Evolutionary conservation across 2,113 vertebrate species (phyloP).

Genomic region (Sapayoa aenigma): DNA sequence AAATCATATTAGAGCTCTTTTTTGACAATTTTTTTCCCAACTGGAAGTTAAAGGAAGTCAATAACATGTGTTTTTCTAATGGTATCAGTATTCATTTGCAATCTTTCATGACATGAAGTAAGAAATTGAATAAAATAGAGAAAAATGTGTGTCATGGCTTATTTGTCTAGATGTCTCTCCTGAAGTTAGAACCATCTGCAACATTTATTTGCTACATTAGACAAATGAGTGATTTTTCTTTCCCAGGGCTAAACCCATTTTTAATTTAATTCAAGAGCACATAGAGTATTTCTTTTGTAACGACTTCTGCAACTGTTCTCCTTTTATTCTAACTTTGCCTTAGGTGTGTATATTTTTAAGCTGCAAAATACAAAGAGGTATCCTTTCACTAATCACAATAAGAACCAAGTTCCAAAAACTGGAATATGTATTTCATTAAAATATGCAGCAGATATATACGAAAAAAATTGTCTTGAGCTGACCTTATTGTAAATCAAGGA

Average conservation of each 20-base stretch:
- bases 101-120: background rate
- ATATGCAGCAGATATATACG: background rate
- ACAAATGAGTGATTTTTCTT: conserved; percentile 37
- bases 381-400: background rate
- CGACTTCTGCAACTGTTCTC: background rate
- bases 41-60: background rate
- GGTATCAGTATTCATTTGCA: background rate
- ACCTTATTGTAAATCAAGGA: too few species aligned
- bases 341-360: background rate
- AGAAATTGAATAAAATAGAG: conserved; percentile 9
- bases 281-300: background rate
- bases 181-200: conserved; percentile 29
- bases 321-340: background rate
- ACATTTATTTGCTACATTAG: conserved; percentile 30
- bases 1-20: background rate
- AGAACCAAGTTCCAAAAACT: background rate
- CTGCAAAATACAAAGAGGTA: background rate
- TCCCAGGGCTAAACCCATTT: background rate
- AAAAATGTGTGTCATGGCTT: conserved; percentile 24
- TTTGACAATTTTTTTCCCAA: background rate
- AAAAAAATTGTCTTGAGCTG: too few species aligned
- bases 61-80: background rate
- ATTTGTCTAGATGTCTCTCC: conserved; percentile 9
- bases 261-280: conserved; percentile 13
- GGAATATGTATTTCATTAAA: background rate